Percentiles rank a stretch among this genome's conserved stretches.
These are phyloP conservation scores for Zoanthus sociatus DNA, from an alignment of 92 coral and sea anemone genomes.

Conservation along the genomic window DNA sequence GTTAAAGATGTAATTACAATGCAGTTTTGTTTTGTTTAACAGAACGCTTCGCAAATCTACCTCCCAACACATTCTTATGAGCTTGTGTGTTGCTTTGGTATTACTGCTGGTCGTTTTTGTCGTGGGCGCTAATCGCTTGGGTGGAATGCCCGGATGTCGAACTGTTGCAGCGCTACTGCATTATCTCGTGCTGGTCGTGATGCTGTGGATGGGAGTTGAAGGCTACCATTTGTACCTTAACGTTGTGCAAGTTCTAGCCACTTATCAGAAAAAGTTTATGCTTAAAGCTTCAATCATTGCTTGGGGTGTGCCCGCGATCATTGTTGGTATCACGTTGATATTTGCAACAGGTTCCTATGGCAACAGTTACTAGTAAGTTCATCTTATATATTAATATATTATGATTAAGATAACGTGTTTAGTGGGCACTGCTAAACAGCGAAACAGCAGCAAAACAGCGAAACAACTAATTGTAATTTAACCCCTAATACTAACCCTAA, in stretches of 20 bases:
- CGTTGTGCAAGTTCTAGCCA: slow-evolving; percentile 88
- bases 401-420: no score
- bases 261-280: slow-evolving; percentile 85
- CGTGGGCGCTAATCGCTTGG: slow-evolving; percentile 74
- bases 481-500: no score
- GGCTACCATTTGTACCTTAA: slow-evolving; percentile 89
- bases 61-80: slow-evolving; percentile 89
- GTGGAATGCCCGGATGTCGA: slow-evolving; percentile 72
- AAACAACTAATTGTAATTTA: no score
- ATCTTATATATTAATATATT: no score
- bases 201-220: slow-evolving; percentile 95
- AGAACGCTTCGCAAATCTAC: slow-evolving; percentile 88
- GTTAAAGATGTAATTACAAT: background rate
- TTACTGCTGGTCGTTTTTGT: slow-evolving; percentile 83
- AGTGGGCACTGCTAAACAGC: no score
- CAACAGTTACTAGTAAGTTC: slow-evolving; percentile 62
- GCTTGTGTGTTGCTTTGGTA: slow-evolving; percentile 85
- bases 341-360: slow-evolving; percentile 70
- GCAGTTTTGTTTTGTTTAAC: background rate
- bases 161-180: slow-evolving; percentile 81
- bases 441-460: no score
- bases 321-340: slow-evolving; percentile 70
- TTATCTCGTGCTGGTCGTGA: slow-evolving; percentile 76
- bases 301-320: slow-evolving; percentile 85
- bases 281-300: slow-evolving; percentile 83